These are phyloP conservation scores for Nebria ingens DNA, from an alignment of 1,140 invertebrate species.

Conservation along the genomic window DNA sequence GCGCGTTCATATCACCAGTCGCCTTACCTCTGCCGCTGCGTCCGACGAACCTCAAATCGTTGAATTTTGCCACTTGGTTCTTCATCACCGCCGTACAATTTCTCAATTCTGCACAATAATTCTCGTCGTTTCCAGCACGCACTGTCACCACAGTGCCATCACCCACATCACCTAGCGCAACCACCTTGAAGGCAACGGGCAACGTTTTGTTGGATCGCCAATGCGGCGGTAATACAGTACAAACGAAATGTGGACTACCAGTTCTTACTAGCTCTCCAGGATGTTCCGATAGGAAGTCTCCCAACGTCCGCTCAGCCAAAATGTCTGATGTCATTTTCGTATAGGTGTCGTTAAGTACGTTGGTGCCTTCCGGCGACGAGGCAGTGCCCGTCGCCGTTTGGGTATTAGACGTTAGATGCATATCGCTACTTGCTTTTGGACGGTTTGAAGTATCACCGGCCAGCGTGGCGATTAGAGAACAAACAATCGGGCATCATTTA, in stretches of 20 bases:
- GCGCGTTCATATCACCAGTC: neutral
- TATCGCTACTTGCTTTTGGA: slow-evolving; percentile 34
- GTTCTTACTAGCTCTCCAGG: slow-evolving; percentile 86
- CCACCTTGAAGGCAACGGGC: slow-evolving; percentile 88
- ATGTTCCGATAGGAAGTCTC: slow-evolving; percentile 83
- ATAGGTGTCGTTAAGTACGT: slow-evolving; percentile 67
- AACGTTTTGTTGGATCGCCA: slow-evolving; percentile 98
- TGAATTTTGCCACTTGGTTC: slow-evolving; percentile 96
- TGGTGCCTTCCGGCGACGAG: slow-evolving; percentile 42
- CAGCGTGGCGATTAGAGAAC: neutral
- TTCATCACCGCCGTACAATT: slow-evolving; percentile 94
- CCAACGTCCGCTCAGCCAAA: slow-evolving; percentile 73
- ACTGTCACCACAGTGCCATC: slow-evolving; percentile 95
- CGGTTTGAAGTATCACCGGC: slow-evolving; percentile 8
- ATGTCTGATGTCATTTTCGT: slow-evolving; percentile 84
- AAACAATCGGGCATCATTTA: neutral
- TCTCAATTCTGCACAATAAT: slow-evolving; percentile 87
- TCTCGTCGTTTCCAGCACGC: slow-evolving; percentile 95
- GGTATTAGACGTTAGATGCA: slow-evolving; percentile 42
- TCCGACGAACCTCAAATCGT: slow-evolving; percentile 94
- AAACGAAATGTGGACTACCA: slow-evolving; percentile 85
- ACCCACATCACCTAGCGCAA: slow-evolving; percentile 81
- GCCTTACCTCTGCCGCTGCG: slow-evolving; percentile 89
- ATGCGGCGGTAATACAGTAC: slow-evolving; percentile 83
- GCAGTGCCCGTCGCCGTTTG: slow-evolving; percentile 36